Conservation (phyloP, 2,113 vertebrate species). For the Zapornia atra region DNA sequence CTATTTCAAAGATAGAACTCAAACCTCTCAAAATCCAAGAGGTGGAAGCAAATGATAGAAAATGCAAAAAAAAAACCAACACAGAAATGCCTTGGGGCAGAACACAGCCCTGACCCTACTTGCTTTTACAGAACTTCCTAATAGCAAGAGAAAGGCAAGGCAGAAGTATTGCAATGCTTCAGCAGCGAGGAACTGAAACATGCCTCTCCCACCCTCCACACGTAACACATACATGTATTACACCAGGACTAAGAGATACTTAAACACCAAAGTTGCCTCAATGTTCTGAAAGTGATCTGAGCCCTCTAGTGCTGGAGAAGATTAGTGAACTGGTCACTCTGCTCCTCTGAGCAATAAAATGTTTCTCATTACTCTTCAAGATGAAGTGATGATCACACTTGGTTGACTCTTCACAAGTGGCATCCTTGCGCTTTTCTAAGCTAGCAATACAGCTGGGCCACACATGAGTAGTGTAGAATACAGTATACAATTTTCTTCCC, state of each 20-base stretch:
- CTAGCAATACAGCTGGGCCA: background rate
- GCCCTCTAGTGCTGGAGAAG: slow-evolving; percentile 47
- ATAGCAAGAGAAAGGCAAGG: background rate
- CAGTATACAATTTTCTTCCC: background rate
- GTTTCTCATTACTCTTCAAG: background rate
- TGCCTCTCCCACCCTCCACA: background rate
- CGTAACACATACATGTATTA: background rate
- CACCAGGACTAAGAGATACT: background rate
- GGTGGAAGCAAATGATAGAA: background rate
- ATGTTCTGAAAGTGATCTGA: slow-evolving; percentile 33
- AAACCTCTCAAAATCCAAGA: background rate
- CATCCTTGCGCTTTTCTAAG: background rate
- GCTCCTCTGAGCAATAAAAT: background rate
- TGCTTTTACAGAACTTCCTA: background rate
- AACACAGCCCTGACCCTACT: background rate
- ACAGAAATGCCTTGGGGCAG: background rate
- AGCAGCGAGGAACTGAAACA: background rate
- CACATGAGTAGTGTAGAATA: background rate
- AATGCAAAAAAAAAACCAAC: rapidly evolving
- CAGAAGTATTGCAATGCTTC: rapidly evolving
- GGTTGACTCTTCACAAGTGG: background rate
- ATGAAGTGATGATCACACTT: background rate
- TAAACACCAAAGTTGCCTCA: background rate
- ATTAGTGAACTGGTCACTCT: slow-evolving; percentile 8
- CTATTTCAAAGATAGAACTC: background rate